These are phyloP conservation scores for Hemichromis elongatus DNA, from an alignment of 2,113 vertebrate species.

Conservation along the genomic window DNA sequence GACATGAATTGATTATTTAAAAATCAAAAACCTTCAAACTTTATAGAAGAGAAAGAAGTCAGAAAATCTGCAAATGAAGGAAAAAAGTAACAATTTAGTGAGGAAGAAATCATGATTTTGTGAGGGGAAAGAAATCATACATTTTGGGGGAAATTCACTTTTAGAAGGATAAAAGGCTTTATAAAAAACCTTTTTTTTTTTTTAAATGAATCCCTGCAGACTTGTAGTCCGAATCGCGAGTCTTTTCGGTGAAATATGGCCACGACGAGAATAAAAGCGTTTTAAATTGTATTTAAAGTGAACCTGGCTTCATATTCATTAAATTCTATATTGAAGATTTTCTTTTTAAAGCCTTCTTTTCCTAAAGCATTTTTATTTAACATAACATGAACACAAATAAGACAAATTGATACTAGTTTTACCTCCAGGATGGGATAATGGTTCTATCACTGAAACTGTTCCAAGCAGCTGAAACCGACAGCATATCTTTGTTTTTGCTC, in stretches of 20 bases:
- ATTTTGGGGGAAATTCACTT: fast-evolving
- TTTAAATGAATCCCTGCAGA: not conserved
- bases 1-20: not conserved
- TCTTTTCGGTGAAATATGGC: not conserved
- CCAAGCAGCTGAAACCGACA: not conserved
- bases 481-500: not conserved
- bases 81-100: not conserved
- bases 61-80: not conserved
- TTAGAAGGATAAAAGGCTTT: not conserved
- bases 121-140: not conserved
- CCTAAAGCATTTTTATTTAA: not conserved
- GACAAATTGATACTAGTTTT: not conserved
- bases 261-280: not conserved
- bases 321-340: not conserved
- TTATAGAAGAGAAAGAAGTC: not conserved
- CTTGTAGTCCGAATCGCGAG: not conserved
- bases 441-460: no score
- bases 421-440: no score
- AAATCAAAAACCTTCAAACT: not conserved
- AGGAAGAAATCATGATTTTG: not conserved
- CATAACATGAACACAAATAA: not conserved
- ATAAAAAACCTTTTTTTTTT: not conserved
- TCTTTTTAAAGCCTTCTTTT: not conserved
- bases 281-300: no score
- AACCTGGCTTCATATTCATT: not conserved